Conservation (phyloP, 2,888 invertebrate genomes). For the Drosophila antonietae region DNA sequence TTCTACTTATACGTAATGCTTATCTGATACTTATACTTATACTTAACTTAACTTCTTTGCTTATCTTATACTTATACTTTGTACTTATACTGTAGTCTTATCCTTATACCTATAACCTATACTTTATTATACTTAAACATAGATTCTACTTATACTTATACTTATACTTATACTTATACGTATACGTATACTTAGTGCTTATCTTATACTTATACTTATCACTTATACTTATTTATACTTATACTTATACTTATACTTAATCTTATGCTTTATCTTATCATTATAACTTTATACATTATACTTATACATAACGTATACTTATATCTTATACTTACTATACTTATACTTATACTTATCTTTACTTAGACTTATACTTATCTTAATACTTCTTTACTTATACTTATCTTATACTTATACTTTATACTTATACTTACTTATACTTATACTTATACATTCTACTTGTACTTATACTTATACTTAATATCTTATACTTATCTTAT, state of each 20-base stretch:
- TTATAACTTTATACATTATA: no score
- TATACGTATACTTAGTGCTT: constrained; percentile 5
- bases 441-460: constrained; percentile 1
- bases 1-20: constrained; percentile 5
- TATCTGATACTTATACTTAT: constrained; percentile 5
- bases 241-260: constrained; percentile 5
- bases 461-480: constrained; percentile 1
- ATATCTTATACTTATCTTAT: constrained; percentile 1
- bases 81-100: neutral
- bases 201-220: constrained; percentile 4
- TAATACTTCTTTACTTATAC: constrained; percentile 9
- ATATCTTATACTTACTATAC: neutral
- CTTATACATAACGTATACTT: no score
- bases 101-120: constrained; percentile 4
- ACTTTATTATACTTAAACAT: neutral
- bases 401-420: neutral
- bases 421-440: neutral
- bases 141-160: constrained; percentile 1
- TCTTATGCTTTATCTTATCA: neutral
- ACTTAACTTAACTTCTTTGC: constrained; percentile 8
- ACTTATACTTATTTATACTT: constrained; percentile 6
- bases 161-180: neutral
- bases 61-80: neutral
- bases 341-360: constrained; percentile 6
- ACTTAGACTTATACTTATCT: neutral